phyloP scores from a whole-genome alignment of 2,797 vertebrate genomes.

The Helostoma temminkii region DNA sequence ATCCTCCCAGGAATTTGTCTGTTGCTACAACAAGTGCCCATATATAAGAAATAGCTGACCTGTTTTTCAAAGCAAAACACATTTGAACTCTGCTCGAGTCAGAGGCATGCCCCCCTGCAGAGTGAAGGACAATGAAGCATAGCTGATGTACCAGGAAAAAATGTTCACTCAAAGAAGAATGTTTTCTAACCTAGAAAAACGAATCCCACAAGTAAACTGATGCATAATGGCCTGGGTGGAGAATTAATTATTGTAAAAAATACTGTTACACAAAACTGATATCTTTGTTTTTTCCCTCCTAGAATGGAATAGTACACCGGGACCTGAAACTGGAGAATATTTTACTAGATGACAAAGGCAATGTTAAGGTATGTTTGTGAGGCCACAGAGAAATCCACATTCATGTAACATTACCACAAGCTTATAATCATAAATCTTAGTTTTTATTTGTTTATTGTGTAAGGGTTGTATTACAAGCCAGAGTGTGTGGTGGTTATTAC shows the following conservation, averaged over 20 bases:
- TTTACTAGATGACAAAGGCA: constrained; percentile 91
- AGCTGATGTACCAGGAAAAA: constrained; percentile 64
- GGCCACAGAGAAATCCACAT: neutral
- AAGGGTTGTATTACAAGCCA: no score
- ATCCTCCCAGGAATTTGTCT: constrained; percentile 13
- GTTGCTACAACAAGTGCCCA: neutral
- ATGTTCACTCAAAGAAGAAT: constrained; percentile 53
- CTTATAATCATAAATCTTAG: neutral
- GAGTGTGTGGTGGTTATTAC: no score
- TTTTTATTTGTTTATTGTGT: neutral
- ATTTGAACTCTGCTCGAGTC: constrained; percentile 50
- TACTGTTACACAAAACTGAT: neutral
- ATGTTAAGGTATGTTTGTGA: constrained; percentile 89
- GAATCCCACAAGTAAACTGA: constrained; percentile 43
- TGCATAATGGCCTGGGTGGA: neutral
- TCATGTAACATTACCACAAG: constrained; percentile 1
- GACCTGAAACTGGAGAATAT: constrained; percentile 99
- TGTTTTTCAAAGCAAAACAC: constrained; percentile 60
- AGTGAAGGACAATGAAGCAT: constrained; percentile 76
- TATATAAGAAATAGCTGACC: constrained; percentile 37
- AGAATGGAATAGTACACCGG: constrained; percentile 97
- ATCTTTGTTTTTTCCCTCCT: neutral
- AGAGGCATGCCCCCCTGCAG: constrained; percentile 81
- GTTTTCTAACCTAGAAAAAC: constrained; percentile 51
- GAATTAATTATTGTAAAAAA: constrained; percentile 14